Evolutionary conservation across 2,797 vertebrate genomes (phyloP), one percentile per base, ranked within the genome.

Genomic region (Craterocephalus amniculus): DNA sequence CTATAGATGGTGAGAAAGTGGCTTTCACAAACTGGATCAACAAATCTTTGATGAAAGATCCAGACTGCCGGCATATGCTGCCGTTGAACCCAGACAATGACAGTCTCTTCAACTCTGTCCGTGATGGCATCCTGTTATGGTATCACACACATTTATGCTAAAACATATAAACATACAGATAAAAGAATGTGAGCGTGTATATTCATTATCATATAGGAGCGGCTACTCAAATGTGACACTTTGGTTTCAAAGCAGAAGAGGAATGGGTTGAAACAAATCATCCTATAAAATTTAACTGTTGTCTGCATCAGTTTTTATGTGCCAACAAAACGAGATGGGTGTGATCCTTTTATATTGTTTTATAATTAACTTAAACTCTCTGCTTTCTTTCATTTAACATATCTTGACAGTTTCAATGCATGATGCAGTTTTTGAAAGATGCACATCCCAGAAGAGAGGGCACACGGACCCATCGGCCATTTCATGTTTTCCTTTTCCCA

Each of bases 21-120:
- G 98, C 98, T 34, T 99, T 99, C 90, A 97, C 96, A 59, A 97
- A 97, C 87, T 99, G 98, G 98, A 95, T 99, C 90, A 99, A 99
- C 94, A 99, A 98, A 92, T 91, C 96, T 79, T 92, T 99, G 77
- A 94, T 92, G 35, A 94, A 96, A 70, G 98, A 99, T 85, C 90
- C 95, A 24, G 96, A 99, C 90, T 98, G 97, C 81, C 88, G 88
- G 58, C 96, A 99, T 81, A 91, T 99, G 31, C 88, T 99, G 45
- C 98, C 98, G 36, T 97, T 99, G 95, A 90, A 98, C 83, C 95
- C 98, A 0, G 83, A 87, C 0, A 93, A 95, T 49, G 91, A 91
- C 52, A 97, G 94, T 77, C 96, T 99, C 70, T 99, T 99, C 87
- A 94, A 92, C 68, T 97, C 96, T 0, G 95, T 99, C 66, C 93